These are phyloP conservation scores for Stegostoma tigrinum DNA, from an alignment of 2,113 vertebrate species.

Conservation along the genomic window DNA sequence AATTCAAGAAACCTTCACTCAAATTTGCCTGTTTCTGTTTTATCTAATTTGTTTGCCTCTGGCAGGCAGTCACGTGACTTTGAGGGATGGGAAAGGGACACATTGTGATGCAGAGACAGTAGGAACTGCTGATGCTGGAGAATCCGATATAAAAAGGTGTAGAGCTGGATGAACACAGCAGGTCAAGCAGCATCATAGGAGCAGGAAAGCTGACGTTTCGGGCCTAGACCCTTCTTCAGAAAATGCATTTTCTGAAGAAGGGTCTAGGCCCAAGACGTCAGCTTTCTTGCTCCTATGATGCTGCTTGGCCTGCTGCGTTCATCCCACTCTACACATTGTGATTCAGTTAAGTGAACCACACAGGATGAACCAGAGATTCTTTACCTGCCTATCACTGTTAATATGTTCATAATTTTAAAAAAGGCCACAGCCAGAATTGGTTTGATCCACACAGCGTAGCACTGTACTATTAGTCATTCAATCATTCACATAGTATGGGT, in stretches of 20 bases:
- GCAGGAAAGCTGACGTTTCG: too few relatives aligned
- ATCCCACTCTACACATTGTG: not conserved
- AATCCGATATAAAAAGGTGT: too few relatives aligned
- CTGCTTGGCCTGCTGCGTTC: too few relatives aligned
- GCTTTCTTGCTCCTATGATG: too few relatives aligned
- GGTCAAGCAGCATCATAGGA: too few relatives aligned
- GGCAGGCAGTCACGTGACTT: not conserved
- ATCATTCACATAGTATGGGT: not conserved
- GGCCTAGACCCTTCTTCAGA: too few relatives aligned
- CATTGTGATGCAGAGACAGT: not conserved
- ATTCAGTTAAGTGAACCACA: not conserved
- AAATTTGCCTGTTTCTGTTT: not conserved
- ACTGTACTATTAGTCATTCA: not conserved
- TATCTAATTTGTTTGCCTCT: not conserved
- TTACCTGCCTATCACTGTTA: not conserved
- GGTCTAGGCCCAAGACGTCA: too few relatives aligned
- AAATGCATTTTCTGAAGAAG: too few relatives aligned
- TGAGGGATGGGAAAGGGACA: not conserved
- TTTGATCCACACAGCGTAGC: not conserved
- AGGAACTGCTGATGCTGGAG: too few relatives aligned
- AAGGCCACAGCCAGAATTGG: not conserved
- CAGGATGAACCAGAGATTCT: not conserved
- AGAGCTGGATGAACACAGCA: too few relatives aligned
- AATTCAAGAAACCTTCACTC: not conserved
- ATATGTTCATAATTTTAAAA: not conserved